Base-by-base conservation (phyloP, 2,888 invertebrate genomes). In the Calliphora vomitoria region DNA sequence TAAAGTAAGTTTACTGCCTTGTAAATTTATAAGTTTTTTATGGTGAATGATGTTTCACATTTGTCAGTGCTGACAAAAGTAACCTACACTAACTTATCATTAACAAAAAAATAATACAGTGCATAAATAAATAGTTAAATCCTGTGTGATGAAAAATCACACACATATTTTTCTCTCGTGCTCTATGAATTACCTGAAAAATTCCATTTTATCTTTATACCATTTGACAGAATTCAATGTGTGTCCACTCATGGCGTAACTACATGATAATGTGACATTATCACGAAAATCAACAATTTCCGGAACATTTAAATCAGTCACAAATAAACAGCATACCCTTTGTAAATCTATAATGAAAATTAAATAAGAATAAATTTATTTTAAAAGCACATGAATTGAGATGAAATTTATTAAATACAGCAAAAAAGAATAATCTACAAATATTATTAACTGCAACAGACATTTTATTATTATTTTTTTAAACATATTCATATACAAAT, bases 211-310 rank as follows among this genome's bases (percentile, higher is more conserved):
- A 90, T 93, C 93, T 88, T 94, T 94, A 88, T 95, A 95, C 95
- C 95, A 95, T 90, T 95, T 95, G 10, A 95, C 94, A 2, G 94
- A 94, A 89, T 95, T 94, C 25, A 95, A 89, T 58, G 94, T 94
- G 88, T 94, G 94, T 4, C 92, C 93, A 80, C 93, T 93, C 93
- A 95, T 94, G 85, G 94, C 93, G 90, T 94, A 95, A 89, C 93
- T 93, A 90, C 95, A 95, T 79, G 94, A 93, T 76, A 95, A 90
- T 76, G 93, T 93, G 74, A 94, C 94, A 89, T 94, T 93, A 89
- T 94, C 94, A 31, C 94, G 93, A 89, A 94, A 93, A 90, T 94
- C 94, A 72, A 94, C 94, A 87, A 94, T 94, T 88, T 93, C 91
- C 76, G 94, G 94, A 50, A 94, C 94, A 86, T 92, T 93, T 90